These are phyloP conservation scores for Pocillopora verrucosa DNA, from an alignment of 64 coral and sea anemone species.

Conservation along the genomic window DNA sequence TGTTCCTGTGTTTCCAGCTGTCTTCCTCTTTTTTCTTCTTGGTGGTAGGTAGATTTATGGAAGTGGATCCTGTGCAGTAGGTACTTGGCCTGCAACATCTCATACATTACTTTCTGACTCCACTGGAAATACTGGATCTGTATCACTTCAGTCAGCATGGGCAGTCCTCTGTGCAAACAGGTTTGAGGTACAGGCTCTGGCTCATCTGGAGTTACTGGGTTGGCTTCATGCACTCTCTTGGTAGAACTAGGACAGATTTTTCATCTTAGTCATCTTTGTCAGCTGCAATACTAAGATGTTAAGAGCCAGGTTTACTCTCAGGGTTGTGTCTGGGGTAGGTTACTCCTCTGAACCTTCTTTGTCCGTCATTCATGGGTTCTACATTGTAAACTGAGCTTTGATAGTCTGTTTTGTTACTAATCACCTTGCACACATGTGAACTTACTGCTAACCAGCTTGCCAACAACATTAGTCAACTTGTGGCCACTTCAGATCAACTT, in stretches of 20 bases:
- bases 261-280: neutral
- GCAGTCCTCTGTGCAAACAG: neutral
- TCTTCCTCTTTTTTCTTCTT: slow-evolving; percentile 9
- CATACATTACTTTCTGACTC: neutral
- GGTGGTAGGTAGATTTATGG: neutral
- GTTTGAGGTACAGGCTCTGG: no score
- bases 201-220: neutral
- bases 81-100: neutral
- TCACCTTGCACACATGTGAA: no score
- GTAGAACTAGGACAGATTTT: neutral
- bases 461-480: no score
- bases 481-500: no score
- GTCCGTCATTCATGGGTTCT: neutral
- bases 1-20: slow-evolving; percentile 23
- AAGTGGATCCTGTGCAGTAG: neutral
- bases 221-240: neutral
- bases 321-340: neutral
- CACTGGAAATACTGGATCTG: neutral
- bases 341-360: slow-evolving; percentile 1
- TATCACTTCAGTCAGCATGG: no score
- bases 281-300: neutral
- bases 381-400: slow-evolving; percentile 8
- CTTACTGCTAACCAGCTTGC: no score
- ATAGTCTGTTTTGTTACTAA: neutral
- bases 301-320: neutral